Evolutionary conservation across 1,140 invertebrate species (phyloP), one percentile per base, ranked within the genome.

Genomic region (Whitmania pigra): DNA sequence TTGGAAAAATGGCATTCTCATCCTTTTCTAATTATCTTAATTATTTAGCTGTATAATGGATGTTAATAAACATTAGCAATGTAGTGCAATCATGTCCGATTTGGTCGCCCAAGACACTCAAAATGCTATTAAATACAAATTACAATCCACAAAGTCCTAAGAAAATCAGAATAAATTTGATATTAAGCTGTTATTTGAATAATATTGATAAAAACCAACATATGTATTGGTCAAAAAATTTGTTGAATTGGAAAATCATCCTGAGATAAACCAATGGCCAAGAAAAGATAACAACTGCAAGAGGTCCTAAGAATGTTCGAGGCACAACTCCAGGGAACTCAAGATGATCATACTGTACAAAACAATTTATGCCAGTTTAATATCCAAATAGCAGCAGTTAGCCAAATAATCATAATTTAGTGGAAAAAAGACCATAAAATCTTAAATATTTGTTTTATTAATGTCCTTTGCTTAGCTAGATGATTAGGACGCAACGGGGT

Each of bases 261-360:
- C 90, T 82, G 55, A 90, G 75, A 57, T 85, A 82, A 67, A 89
- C 87, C 57, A 77, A 75, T 27, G 81, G 80, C 49, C 69, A 72
- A 53, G 81, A 87, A 53, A 94, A 76, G 53, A 86, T 79, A 0
- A 92, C 88, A 75, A 98, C 85, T 68, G 90, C 79, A n/a, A 98
- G 80, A 55, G 96, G 91, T 54, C 95, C 95, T 67, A 97, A 79
- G 84, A 99, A 99, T 60, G 92, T 93, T 76, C 97, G 86, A 66
- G 96, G 94, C 68, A 99, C 96, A 76, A 98, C 94, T 71, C 97
- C 96, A 77, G 96, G 94, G 86, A 95, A 99, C 80, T 97, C 91
- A 80, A 91, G 85, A 84, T 99, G 95, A 85, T 99, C 96, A 85
- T 97, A 99, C 92, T 97, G 82, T 80, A 88, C 85, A 75, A 77